These are phyloP conservation scores for Sphaerophoria taeniata DNA, from an alignment of 2,888 invertebrate species.

Conservation along the genomic window DNA sequence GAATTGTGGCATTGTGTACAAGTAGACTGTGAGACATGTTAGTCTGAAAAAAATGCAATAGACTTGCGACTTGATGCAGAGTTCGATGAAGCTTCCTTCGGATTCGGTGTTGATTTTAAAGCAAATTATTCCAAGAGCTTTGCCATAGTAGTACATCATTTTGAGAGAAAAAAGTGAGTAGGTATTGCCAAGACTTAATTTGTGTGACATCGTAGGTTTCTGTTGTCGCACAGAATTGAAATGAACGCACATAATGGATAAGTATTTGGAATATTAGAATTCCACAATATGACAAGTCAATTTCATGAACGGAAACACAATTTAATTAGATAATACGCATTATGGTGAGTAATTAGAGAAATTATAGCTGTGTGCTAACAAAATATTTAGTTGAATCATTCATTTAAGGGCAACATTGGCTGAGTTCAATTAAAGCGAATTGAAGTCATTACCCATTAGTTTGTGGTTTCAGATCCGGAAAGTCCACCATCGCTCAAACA, in stretches of 20 bases:
- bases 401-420: no score
- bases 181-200: constrained; percentile 7
- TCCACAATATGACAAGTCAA: no score
- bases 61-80: constrained; percentile 18
- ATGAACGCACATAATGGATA: background rate
- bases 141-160: constrained; percentile 54
- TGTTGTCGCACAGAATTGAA: background rate
- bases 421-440: no score
- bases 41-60: constrained; percentile 25
- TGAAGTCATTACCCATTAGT: no score
- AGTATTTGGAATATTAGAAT: background rate
- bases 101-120: constrained; percentile 25
- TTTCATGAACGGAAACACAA: no score
- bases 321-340: no score
- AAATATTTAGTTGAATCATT: no score
- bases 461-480: no score
- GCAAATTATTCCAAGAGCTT: constrained; percentile 49
- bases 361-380: no score
- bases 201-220: constrained; percentile 39
- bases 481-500: no score
- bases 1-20: constrained; percentile 2
- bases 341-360: no score
- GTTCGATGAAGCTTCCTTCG: background rate
- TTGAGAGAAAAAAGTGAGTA: constrained; percentile 21
- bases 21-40: background rate